Percentiles rank a stretch among this genome's conserved stretches.
Conservation (phyloP, 2,113 vertebrate species). For the Mirza zaza region DNA sequence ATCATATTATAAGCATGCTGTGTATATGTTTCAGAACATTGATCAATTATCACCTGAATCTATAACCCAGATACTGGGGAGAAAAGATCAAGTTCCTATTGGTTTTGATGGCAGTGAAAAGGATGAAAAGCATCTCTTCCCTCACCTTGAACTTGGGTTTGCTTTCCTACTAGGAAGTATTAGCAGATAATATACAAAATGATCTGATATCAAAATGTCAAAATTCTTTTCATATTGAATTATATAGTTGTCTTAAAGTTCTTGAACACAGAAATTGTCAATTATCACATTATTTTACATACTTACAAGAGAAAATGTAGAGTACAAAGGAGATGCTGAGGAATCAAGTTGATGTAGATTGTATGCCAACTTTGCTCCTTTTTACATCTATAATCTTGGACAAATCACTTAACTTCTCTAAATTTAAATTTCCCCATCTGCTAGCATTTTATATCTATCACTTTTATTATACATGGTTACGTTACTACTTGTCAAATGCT, state of each 20-base stretch:
- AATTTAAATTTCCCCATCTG: neutral
- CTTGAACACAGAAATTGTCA: neutral
- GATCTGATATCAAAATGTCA: neutral
- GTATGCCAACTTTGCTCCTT: neutral
- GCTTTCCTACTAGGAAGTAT: neutral
- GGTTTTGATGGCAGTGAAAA: neutral
- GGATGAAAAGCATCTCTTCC: neutral
- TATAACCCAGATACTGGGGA: neutral
- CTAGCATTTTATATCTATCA: neutral
- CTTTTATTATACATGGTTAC: neutral
- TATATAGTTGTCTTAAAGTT: neutral
- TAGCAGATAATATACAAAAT: neutral
- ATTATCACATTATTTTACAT: neutral
- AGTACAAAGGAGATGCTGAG: neutral
- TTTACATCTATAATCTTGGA: neutral
- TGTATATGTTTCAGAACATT: neutral
- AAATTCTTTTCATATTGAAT: neutral
- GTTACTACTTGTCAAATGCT: neutral
- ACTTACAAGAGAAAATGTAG: neutral
- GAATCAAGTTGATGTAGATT: neutral
- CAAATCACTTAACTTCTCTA: neutral
- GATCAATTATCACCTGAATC: neutral
- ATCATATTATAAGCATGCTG: neutral
- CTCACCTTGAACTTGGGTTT: neutral
- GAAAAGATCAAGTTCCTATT: neutral